phyloP scores from a whole-genome alignment of 2,797 vertebrate species.

The Spheniscus humboldti region DNA sequence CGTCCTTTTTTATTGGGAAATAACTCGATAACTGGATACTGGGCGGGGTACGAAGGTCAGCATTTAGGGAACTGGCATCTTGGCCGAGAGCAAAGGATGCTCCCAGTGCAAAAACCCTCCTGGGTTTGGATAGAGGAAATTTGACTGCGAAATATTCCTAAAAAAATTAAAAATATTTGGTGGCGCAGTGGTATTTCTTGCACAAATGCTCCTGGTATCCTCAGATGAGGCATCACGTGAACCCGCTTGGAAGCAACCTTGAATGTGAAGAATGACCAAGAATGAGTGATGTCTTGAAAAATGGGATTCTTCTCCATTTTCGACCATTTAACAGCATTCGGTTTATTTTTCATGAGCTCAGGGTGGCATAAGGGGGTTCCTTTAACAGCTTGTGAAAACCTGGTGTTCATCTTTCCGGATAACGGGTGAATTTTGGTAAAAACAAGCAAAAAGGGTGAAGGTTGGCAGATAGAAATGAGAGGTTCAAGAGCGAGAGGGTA shows the following conservation, averaged over 20 bases:
- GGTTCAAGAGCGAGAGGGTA: not conserved
- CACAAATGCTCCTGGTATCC: rapidly evolving
- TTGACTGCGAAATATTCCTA: not conserved
- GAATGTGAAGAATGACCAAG: not conserved
- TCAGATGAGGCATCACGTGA: not conserved
- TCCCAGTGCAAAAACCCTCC: not conserved
- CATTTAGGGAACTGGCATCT: not conserved
- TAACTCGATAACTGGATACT: not conserved
- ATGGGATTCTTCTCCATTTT: not conserved
- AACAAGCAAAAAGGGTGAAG: not conserved
- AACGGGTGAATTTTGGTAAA: not conserved
- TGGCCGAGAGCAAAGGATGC: not conserved
- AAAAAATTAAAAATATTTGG: not conserved
- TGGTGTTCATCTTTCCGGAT: not conserved
- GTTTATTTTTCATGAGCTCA: not conserved
- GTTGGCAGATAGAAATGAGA: not conserved
- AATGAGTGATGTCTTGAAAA: not conserved
- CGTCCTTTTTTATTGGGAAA: not conserved
- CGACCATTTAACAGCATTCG: not conserved
- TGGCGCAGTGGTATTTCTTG: not conserved
- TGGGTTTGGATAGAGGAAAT: not conserved
- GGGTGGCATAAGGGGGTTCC: not conserved
- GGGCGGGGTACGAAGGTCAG: not conserved
- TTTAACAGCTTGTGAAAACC: not conserved
- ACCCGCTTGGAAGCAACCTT: not conserved